Conservation (phyloP, 2,113 vertebrate species). For the Paradisaea rubra region DNA sequence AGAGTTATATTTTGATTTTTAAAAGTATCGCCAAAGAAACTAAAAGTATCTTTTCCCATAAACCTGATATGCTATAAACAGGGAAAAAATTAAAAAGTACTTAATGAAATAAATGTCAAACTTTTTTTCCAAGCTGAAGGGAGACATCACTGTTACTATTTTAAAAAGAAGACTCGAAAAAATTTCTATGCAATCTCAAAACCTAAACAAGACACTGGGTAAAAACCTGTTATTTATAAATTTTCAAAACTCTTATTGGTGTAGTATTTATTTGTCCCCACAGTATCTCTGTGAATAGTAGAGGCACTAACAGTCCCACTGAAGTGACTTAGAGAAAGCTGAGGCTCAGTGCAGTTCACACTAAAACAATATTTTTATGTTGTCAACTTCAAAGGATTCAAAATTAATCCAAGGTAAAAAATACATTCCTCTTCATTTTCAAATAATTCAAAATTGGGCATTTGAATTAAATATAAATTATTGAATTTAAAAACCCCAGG, state of each 20-base stretch:
- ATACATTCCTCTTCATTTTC: not conserved
- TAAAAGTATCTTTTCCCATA: not conserved
- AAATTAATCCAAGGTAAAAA: not conserved
- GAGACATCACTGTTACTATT: not conserved
- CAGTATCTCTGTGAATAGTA: not conserved
- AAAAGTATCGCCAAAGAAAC: not conserved
- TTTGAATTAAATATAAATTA: not conserved
- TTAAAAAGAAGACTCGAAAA: not conserved
- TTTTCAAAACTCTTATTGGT: not conserved
- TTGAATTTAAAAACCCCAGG: rapidly evolving
- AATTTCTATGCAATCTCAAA: not conserved
- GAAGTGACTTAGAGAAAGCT: not conserved
- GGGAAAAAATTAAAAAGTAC: not conserved
- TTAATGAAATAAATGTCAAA: not conserved
- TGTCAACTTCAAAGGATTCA: not conserved
- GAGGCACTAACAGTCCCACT: not conserved
- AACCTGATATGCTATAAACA: not conserved
- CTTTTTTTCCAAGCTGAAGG: not conserved
- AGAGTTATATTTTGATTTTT: not conserved
- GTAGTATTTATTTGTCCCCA: not conserved
- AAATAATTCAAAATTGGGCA: not conserved
- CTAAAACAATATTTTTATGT: not conserved
- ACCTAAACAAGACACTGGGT: not conserved
- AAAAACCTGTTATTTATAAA: not conserved
- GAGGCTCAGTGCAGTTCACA: not conserved